Conservation (phyloP, 2,797 vertebrate genomes). For the Sebastes goodei region DNA sequence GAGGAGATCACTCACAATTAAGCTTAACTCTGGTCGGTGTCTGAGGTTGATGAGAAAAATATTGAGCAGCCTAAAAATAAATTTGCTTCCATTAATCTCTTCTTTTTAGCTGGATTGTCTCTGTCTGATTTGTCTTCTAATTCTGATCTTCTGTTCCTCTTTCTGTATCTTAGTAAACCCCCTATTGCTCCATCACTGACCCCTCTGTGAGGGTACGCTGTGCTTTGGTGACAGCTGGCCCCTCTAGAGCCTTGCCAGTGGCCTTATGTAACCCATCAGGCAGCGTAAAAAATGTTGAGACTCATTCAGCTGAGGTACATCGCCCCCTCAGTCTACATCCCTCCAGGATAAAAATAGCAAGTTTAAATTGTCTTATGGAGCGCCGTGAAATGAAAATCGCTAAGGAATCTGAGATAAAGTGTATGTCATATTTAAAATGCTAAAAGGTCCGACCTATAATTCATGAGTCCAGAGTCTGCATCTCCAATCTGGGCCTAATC, state of each 20-base stretch:
- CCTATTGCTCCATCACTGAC: constrained; percentile 19
- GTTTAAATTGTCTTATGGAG: constrained; percentile 9
- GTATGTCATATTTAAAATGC: constrained; percentile 19
- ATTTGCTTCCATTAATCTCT: constrained; percentile 50
- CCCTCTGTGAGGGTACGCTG: constrained; percentile 25
- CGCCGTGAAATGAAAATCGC: background rate
- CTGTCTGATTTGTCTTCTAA: constrained; percentile 24
- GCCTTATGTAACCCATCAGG: constrained; percentile 67
- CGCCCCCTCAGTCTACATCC: background rate
- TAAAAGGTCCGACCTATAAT: constrained; percentile 48
- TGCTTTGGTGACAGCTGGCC: constrained; percentile 67
- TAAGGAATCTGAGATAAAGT: background rate
- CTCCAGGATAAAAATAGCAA: constrained; percentile 22
- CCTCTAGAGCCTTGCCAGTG: constrained; percentile 49
- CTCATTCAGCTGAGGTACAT: constrained; percentile 26
- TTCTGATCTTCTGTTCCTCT: constrained; percentile 24
- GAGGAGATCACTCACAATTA: constrained; percentile 16
- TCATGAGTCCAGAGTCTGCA: constrained; percentile 44
- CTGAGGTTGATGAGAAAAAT: constrained; percentile 26
- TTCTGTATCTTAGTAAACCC: constrained; percentile 28
- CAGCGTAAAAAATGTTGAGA: constrained; percentile 46
- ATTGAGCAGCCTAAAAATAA: constrained; percentile 35
- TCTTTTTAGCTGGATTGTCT: constrained; percentile 23
- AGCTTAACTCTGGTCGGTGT: constrained; percentile 8
- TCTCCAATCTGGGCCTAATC: constrained; percentile 72